Base-by-base conservation (phyloP, 2,113 vertebrate species). In the Engraulis encrasicolus region DNA sequence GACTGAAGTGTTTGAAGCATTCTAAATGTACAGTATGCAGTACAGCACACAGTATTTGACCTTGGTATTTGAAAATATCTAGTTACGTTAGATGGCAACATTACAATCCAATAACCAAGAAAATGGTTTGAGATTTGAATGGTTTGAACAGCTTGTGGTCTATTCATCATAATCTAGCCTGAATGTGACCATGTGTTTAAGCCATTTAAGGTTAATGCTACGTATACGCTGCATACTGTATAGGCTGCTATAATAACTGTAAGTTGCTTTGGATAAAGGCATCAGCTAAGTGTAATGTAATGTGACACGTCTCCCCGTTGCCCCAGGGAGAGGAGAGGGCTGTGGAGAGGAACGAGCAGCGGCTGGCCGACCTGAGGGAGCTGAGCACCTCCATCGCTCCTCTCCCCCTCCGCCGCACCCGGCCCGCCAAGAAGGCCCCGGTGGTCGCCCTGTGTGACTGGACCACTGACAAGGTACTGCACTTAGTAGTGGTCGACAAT, bases 371-470 rank as follows among this genome's bases (percentile, higher is more conserved):
- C 50, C 96, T 99, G 89, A 96, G 87, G 91, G 92, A 90, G 36
- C 92, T 84, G 74, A 96, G 96, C 89, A 87, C 80, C 80, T 90
- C 81, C 0, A 84, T 99, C 11, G 89, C 90, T 1, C 98, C 98
- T 0, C 93, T 99, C 89, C 96, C 96, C 19, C 89, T 94, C 48
- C 95, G 98, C 27, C 93, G 97, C 54, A 86, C 34, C 1, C 38
- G 0, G 0, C 88, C 93, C n/a, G 80, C 86, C 61, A 94, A 94
- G 83, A 86, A 92, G 38, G 90, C 96, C 81, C 88, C n/a, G 0
- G 92, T 93, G 45, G 91, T 97, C 37, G 90, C 96, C 11, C 93
- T 99, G 87, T 99, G 98, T 17, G 97, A 99, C 92, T 99, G 98
- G 98, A 92, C 90, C 1, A 94, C 96, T 0, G 93, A 93, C 34